Percentiles rank a stretch among this genome's conserved stretches.
Conservation (phyloP, 2,888 invertebrate genomes). For the Lottia gigantea region DNA sequence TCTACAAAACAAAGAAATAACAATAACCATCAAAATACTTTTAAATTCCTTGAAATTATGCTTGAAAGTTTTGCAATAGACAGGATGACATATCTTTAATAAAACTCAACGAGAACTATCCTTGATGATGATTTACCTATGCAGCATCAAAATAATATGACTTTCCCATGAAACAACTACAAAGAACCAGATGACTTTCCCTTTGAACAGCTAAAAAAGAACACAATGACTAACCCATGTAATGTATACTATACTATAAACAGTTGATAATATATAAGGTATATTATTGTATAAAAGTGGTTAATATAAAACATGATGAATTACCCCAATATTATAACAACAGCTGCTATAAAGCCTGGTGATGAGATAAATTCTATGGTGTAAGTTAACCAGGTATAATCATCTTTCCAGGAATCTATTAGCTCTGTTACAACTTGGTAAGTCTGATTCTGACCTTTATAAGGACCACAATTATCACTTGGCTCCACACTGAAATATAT, state of each 20-base stretch:
- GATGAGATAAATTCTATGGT: conserved; percentile 56
- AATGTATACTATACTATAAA: too few species aligned
- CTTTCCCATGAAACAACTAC: too few species aligned
- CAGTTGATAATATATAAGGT: too few species aligned
- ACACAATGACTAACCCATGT: too few species aligned
- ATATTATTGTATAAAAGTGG: too few species aligned
- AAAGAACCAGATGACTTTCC: too few species aligned
- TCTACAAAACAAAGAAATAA: conserved; percentile 45
- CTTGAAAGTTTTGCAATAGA: too few species aligned
- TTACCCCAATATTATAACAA: conserved; percentile 58
- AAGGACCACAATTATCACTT: conserved; percentile 62
- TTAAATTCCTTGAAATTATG: not conserved
- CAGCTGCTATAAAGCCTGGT: conserved; percentile 56
- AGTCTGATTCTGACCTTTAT: conserved; percentile 43
- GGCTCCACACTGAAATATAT: conserved; percentile 50
- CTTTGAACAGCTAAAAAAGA: too few species aligned
- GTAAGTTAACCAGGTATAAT: conserved; percentile 30
- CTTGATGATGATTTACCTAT: too few species aligned
- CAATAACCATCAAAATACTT: not conserved
- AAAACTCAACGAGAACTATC: too few species aligned
- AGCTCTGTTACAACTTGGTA: conserved; percentile 54
- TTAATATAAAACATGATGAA: conserved; percentile 18
- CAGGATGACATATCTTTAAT: too few species aligned
- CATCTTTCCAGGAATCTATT: conserved; percentile 43
- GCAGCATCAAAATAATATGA: too few species aligned